These are phyloP conservation scores for Halcyon smyrnensis DNA, from an alignment of 2,797 vertebrate species.

Conservation along the genomic window DNA sequence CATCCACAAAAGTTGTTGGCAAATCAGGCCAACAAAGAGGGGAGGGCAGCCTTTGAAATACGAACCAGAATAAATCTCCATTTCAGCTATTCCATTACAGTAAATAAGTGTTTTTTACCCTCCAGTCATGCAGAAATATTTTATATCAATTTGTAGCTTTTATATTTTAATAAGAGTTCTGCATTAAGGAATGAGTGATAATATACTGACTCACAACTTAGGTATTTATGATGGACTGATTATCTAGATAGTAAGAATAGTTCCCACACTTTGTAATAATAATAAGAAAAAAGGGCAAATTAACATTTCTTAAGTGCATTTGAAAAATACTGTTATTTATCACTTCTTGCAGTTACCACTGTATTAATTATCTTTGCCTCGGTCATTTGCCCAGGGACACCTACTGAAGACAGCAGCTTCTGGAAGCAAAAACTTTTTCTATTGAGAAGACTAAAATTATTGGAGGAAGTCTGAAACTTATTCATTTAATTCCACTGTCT, in stretches of 20 bases:
- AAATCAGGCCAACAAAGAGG: neutral
- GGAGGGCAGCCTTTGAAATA: neutral
- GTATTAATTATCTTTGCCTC: slow-evolving; percentile 66
- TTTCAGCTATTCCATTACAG: neutral
- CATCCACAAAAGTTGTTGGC: neutral
- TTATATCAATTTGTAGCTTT: neutral
- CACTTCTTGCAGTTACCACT: slow-evolving; percentile 18
- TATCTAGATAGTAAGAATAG: slow-evolving; percentile 36
- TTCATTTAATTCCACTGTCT: slow-evolving; percentile 48
- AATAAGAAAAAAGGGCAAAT: slow-evolving; percentile 21
- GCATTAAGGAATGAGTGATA: neutral
- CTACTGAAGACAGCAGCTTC: slow-evolving; percentile 48
- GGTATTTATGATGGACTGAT: neutral
- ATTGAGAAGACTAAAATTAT: slow-evolving; percentile 45
- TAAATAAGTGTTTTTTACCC: neutral
- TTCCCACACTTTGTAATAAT: slow-evolving; percentile 21
- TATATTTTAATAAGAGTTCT: neutral
- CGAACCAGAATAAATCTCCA: neutral
- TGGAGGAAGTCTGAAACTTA: slow-evolving; percentile 29
- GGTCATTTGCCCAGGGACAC: slow-evolving; percentile 44
- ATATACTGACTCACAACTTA: slow-evolving; percentile 18
- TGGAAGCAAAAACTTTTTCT: slow-evolving; percentile 37
- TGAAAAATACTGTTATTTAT: slow-evolving; percentile 58
- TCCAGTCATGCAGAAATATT: neutral
- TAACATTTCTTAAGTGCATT: slow-evolving; percentile 44